These are phyloP conservation scores for Hyperopisus bebe DNA, from an alignment of 2,113 vertebrate genomes.

Conservation along the genomic window DNA sequence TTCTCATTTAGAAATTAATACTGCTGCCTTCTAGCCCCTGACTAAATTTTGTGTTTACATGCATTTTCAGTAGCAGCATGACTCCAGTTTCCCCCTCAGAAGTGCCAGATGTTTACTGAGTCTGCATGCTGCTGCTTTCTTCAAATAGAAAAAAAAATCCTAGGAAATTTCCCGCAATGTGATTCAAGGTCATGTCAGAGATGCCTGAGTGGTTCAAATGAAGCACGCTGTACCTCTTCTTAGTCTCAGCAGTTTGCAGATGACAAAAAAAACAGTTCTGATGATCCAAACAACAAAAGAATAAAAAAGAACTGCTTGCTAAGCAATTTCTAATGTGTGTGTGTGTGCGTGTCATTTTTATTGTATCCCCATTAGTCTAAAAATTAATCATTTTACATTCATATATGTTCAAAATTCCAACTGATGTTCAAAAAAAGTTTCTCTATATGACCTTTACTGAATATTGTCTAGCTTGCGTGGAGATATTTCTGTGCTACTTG, in stretches of 20 bases:
- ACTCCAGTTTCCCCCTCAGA: background rate
- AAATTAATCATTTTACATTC: background rate
- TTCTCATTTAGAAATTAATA: background rate
- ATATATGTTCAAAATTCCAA: background rate
- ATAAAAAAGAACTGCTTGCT: background rate
- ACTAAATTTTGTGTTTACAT: background rate
- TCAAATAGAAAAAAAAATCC: slow-evolving; percentile 48
- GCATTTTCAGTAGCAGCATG: background rate
- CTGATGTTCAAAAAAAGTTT: background rate
- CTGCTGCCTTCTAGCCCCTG: background rate
- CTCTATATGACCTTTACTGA: background rate
- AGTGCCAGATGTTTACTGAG: background rate
- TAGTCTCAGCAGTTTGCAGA: background rate
- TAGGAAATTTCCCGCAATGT: slow-evolving; percentile 48
- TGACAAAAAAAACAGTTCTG: slow-evolving; percentile 25
- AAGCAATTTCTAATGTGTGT: background rate
- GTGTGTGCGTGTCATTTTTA: background rate
- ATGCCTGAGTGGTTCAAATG: slow-evolving; percentile 25
- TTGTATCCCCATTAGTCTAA: background rate
- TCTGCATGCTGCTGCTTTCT: slow-evolving; percentile 12
- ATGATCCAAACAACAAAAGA: background rate
- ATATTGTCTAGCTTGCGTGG: background rate
- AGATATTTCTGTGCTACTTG: background rate
- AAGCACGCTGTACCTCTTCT: background rate
- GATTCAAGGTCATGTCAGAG: slow-evolving; percentile 43